A percentile compares a stretch with the other conserved stretches of the same genome.
phyloP scores from a whole-genome alignment of 2,113 vertebrate species.

The Sinosuthora webbiana region DNA sequence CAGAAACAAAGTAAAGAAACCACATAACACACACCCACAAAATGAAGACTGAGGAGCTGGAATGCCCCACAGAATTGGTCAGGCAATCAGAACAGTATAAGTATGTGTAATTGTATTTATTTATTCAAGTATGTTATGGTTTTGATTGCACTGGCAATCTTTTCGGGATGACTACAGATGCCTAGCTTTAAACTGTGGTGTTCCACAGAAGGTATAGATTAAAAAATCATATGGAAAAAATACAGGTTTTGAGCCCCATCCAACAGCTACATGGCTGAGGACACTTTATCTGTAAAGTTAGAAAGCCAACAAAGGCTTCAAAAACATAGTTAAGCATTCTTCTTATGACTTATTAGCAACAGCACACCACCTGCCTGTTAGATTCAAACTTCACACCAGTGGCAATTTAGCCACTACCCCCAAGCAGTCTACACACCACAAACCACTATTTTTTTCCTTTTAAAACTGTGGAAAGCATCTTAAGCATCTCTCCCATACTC shows the following conservation, averaged over 20 bases:
- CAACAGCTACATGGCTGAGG: not conserved
- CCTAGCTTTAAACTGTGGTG: not conserved
- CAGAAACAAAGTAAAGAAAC: not conserved
- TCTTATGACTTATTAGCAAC: not conserved
- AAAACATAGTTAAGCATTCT: not conserved
- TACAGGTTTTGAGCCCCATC: not conserved
- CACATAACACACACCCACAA: not conserved
- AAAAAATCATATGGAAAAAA: not conserved
- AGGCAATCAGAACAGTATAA: not conserved
- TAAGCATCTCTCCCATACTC: not conserved
- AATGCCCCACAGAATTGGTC: not conserved
- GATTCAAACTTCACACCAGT: not conserved
- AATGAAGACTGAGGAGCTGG: not conserved
- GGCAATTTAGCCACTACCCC: not conserved
- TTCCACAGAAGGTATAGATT: not conserved
- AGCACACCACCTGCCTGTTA: not conserved
- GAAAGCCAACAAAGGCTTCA: not conserved
- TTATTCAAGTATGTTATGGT: not conserved
- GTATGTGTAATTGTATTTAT: not conserved
- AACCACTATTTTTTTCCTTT: not conserved
- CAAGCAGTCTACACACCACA: fast-evolving
- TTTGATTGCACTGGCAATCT: not conserved
- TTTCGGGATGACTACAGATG: not conserved
- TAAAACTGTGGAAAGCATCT: not conserved
- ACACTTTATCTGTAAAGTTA: not conserved